These are phyloP conservation scores for Bos indicus DNA, from an alignment of 2,113 vertebrate genomes.

Conservation along the genomic window DNA sequence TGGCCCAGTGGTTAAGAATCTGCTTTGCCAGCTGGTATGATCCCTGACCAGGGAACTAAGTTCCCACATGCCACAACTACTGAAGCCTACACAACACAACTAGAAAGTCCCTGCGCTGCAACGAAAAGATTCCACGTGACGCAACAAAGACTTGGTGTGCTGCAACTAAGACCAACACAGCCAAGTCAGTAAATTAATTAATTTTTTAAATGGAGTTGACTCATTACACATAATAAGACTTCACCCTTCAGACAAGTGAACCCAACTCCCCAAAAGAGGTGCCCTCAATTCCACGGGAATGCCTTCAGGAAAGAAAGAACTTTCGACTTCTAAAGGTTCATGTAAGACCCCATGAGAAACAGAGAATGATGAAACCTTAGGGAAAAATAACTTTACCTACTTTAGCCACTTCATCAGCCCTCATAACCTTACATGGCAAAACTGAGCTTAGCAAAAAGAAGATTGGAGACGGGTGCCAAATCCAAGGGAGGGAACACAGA, in stretches of 20 bases:
- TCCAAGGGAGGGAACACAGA: background rate
- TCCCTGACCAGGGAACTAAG: background rate
- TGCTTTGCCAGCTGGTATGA: background rate
- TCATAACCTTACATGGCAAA: background rate
- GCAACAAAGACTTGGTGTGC: background rate
- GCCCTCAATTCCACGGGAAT: background rate
- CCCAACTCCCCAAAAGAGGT: background rate
- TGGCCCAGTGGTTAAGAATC: background rate
- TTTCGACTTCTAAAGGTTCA: background rate
- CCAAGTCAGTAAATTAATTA: background rate
- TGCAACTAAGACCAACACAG: rapidly evolving
- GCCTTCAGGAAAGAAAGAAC: background rate
- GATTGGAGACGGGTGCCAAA: background rate
- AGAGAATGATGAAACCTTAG: background rate
- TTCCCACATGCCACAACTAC: background rate
- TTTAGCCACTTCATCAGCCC: background rate
- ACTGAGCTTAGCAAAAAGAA: background rate
- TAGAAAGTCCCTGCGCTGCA: background rate
- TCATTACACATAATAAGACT: background rate
- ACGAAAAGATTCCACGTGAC: rapidly evolving
- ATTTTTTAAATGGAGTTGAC: background rate
- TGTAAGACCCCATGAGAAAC: background rate
- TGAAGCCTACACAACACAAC: background rate
- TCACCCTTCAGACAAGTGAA: background rate
- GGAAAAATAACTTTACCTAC: background rate